Evolutionary conservation across 2,797 vertebrate species (phyloP).

Genomic region (Ataeniobius toweri): DNA sequence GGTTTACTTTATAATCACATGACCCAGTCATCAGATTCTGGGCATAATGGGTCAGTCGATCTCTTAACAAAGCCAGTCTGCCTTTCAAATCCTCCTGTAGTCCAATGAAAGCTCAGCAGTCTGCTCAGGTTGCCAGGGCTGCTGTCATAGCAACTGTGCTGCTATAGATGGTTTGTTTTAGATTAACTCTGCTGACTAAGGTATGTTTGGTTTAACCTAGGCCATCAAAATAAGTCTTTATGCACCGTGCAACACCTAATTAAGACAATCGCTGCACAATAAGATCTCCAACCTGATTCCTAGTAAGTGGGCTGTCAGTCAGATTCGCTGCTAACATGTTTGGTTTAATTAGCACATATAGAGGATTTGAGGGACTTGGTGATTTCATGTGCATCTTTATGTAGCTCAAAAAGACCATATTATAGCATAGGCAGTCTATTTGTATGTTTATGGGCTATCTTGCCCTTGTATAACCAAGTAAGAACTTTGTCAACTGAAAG

Average conservation of each 20-base stretch:
- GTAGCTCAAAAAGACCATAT: background rate
- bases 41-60: constrained; percentile 52
- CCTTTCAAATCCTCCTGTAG: constrained; percentile 56
- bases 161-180: constrained; percentile 30
- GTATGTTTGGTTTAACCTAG: constrained; percentile 39
- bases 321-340: background rate
- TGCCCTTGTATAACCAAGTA: too few species aligned
- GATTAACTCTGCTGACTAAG: constrained; percentile 16
- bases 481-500: too few species aligned
- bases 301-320: too few species aligned
- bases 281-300: background rate
- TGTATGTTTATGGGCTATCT: too few species aligned
- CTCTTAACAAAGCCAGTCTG: constrained; percentile 52
- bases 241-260: background rate
- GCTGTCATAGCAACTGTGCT: constrained; percentile 66
- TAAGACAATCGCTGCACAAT: background rate
- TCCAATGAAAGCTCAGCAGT: constrained; percentile 62
- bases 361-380: background rate
- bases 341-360: background rate
- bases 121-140: constrained; percentile 48
- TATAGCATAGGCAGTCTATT: too few species aligned
- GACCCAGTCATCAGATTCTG: constrained; percentile 18
- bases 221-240: background rate
- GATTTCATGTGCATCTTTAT: background rate
- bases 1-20: constrained; percentile 49